These are phyloP conservation scores for Xanthia togata DNA, from an alignment of 2,888 invertebrate species.

Conservation along the genomic window DNA sequence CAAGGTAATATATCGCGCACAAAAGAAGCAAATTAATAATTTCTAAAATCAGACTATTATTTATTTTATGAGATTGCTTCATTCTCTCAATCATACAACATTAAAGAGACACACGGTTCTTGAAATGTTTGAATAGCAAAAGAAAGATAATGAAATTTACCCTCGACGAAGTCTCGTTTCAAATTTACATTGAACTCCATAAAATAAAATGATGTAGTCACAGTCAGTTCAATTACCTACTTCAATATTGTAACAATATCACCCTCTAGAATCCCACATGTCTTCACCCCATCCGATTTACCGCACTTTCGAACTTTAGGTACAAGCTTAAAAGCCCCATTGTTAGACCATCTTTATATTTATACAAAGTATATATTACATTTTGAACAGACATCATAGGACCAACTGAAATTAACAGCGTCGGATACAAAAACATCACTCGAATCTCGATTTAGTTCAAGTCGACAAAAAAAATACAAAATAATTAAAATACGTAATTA, in stretches of 20 bases:
- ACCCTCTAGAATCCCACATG: neutral
- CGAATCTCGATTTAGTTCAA: neutral
- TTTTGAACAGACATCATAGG: neutral
- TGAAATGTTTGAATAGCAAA: constrained; percentile 25
- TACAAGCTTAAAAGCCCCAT: neutral
- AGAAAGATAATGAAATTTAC: constrained; percentile 29
- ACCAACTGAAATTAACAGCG: neutral
- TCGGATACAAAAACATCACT: constrained; percentile 5
- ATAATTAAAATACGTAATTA: constrained; percentile 61
- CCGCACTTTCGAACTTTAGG: neutral
- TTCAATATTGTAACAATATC: constrained; percentile 9
- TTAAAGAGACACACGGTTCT: constrained; percentile 13
- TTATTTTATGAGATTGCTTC: constrained; percentile 33
- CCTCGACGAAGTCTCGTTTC: neutral
- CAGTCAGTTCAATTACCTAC: constrained; percentile 15
- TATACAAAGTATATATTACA: neutral
- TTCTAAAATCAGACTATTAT: constrained; percentile 3
- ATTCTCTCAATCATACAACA: constrained; percentile 17
- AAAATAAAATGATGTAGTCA: constrained; percentile 12
- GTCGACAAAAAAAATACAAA: constrained; percentile 14
- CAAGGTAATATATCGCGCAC: too few species aligned
- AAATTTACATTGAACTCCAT: constrained; percentile 14
- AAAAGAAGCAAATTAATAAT: neutral
- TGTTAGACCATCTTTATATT: neutral
- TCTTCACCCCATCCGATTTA: constrained; percentile 15